A percentile compares a stretch with the other conserved stretches of the same genome.
Conservation (phyloP, 2,888 invertebrate species). For the Strigamia crassipes region DNA sequence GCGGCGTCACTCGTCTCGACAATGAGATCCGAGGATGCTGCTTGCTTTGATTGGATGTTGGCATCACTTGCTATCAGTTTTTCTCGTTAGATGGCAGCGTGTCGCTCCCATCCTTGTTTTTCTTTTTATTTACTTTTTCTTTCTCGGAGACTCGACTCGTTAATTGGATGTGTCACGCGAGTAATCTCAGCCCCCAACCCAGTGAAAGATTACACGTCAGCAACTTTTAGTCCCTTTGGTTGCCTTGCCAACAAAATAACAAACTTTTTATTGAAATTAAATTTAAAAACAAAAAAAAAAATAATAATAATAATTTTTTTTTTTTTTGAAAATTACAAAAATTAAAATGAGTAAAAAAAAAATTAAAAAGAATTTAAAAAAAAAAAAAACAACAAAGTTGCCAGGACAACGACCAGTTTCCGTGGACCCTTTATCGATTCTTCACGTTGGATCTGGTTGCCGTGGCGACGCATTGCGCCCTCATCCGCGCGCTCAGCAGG, state of each 20-base stretch:
- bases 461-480: conserved; percentile 23
- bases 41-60: neutral
- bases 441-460: neutral
- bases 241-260: neutral
- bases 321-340: neutral
- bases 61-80: neutral
- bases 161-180: conserved; percentile 26
- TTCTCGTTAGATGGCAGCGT: neutral
- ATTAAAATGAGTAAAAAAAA: neutral
- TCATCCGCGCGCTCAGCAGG: conserved; percentile 29
- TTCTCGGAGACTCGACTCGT: neutral
- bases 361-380: neutral
- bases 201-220: conserved; percentile 31
- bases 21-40: neutral
- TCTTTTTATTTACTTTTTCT: conserved; percentile 24
- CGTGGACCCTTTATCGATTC: neutral
- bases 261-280: neutral
- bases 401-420: neutral
- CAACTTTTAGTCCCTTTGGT: neutral
- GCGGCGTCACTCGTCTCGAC: neutral
- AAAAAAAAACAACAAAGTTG: neutral
- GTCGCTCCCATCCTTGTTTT: neutral
- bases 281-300: neutral
- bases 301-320: neutral
- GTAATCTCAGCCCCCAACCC: conserved; percentile 1